Evolutionary conservation across 2,113 vertebrate genomes (phyloP), one percentile per base, ranked within the genome.

Genomic region (Scomber japonicus): DNA sequence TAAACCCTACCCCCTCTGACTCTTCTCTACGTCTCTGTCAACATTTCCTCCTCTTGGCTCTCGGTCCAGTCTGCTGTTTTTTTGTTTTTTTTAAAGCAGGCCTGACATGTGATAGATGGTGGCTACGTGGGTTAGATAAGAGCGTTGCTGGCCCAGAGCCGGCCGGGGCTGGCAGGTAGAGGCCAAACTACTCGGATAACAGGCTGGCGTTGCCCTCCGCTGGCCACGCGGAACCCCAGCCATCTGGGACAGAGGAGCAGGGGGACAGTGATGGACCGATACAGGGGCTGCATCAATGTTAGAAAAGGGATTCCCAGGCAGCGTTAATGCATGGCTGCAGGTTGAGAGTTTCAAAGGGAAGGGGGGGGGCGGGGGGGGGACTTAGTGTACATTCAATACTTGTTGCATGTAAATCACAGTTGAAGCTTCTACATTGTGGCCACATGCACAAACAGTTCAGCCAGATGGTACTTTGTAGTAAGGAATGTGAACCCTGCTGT

Each of bases 141-240:
- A 63, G 66, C 49, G 14, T 60, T 15, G 24, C 69, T 50, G 24
- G 55, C 21, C 24, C 67, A 17, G 27, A 56, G 56, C 30, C 17
- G 9, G 44, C 35, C 60, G 48, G 48, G 56, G 45, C 66, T 54
- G 83, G 62, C 77, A 81, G 74, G 57, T 77, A 86, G 85, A 60
- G 82, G 73, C 78, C 65, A 1, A 11, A 7, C 31, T 78, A 51
- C 91, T 95, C 91, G 0, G 63, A 86, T 94, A 85, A 82, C 85
- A 80, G 70, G 61, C 64, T 78, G 65, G 4, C 0, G 83, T 76
- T 84, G 82, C 85, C 73, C 86, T 78, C 64, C 3, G 0, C 85
- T 90, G 91, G 82, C 81, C 94, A 94, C 92, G 95, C 90, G 88
- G 91, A 96, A 94, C 94, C 1, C 0, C 0, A 49, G 68, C 94